Base-by-base conservation (phyloP, 2,797 vertebrate species). In the Rhabdomys pumilio region DNA sequence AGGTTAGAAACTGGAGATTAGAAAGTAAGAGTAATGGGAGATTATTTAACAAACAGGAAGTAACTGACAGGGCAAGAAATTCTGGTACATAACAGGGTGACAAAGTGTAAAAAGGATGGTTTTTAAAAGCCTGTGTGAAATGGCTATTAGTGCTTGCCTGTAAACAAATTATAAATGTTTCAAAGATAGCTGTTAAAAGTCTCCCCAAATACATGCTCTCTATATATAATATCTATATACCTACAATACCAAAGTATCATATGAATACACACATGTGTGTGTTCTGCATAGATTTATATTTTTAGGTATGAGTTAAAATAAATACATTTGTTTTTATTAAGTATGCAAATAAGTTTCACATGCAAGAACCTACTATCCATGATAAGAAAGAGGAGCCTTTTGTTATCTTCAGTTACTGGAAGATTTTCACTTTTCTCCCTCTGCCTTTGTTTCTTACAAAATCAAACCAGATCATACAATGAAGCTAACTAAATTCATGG, bases 21-120 rank as follows among this genome's bases (percentile, higher is more conserved):
- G 13, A 3, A 1, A 10, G 29, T 34, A 12, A 7, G 61, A 26
- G 10, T 10, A 57, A 63, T 20, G 47, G 2, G 0, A 17, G 14
- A 26, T 4, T n/a, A 4, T 2, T 24, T 50, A 47, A 31, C 15
- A 34, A 29, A 29, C 1, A 61, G 57, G 15, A 44, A 63, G 24
- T 17, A 57, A 29, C 31, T 22, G 6, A n/a, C 34, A 76, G 22
- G 14, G 44, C 55, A n/a, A 14, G 44, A 92, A 38, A 7, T 31
- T 59, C 24, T 76, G 2, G 6, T 8, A 1, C 22, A 53, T 22
- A 41, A 20, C 38, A 44, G 1, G 47, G 4, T 26, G 31, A 69
- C 6, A 24, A 34, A 2, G 22, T 34, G 11, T 1, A 9, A 73
- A 72, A n/a, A 14, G 44, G 19, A 61, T 50, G 31, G 11, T 17